A percentile compares a stretch with the other conserved stretches of the same genome.
Evolutionary conservation across 2,113 vertebrate species (phyloP).

Genomic region (Tragelaphus imberbis): DNA sequence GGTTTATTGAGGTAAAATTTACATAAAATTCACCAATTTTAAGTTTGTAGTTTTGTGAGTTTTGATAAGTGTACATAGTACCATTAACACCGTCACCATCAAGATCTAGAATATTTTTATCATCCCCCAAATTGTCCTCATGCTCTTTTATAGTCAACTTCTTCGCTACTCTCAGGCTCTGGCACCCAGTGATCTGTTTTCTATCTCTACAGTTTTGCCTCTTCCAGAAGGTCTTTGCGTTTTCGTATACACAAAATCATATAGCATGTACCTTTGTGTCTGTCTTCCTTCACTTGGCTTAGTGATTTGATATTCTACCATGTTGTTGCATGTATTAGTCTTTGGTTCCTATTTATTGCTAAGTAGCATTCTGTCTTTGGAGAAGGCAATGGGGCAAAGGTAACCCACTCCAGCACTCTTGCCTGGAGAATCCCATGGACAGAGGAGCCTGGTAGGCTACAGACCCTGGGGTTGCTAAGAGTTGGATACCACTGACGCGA

Average conservation of each 20-base stretch:
- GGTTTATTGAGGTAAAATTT: not conserved
- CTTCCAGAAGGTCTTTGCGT: not conserved
- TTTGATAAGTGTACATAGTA: not conserved
- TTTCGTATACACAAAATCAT: not conserved
- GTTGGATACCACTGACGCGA: too few relatives aligned
- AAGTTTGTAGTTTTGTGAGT: not conserved
- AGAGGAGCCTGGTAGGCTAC: too few relatives aligned
- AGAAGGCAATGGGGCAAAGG: too few relatives aligned
- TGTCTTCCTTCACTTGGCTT: not conserved
- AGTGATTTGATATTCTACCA: not conserved
- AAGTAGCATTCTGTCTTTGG: not conserved
- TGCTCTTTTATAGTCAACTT: not conserved
- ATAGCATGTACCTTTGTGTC: not conserved
- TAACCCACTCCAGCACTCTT: too few relatives aligned
- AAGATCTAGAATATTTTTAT: not conserved
- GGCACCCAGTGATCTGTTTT: not conserved
- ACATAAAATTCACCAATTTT: not conserved
- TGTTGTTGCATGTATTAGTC: not conserved
- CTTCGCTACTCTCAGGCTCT: rapidly evolving
- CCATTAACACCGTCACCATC: not conserved
- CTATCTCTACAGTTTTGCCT: not conserved
- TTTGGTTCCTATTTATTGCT: not conserved
- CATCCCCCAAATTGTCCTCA: not conserved
- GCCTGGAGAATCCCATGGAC: too few relatives aligned
- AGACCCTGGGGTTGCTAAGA: too few relatives aligned